These are phyloP conservation scores for Catharus minimus DNA, from an alignment of 2,113 vertebrate species.

Conservation along the genomic window DNA sequence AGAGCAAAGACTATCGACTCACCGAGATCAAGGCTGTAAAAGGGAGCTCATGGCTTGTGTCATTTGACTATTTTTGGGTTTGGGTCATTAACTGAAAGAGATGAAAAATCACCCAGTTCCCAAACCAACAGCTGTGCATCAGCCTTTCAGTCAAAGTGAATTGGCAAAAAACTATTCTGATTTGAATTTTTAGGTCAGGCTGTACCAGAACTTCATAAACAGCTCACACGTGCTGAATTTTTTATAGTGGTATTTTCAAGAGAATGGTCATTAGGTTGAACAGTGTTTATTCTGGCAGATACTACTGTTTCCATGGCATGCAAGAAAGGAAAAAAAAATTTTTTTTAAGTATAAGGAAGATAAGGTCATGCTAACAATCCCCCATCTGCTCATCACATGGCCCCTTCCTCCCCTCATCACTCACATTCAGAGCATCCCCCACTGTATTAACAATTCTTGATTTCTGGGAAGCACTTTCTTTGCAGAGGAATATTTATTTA, in stretches of 20 bases:
- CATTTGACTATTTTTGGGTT: background rate
- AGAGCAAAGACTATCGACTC: background rate
- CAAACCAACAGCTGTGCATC: conserved; percentile 1
- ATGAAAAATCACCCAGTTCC: conserved; percentile 2
- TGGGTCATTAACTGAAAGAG: background rate
- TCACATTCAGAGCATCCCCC: background rate
- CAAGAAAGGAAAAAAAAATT: background rate
- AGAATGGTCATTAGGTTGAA: conserved; percentile 45
- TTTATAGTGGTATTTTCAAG: conserved; percentile 57
- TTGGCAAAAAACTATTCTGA: conserved; percentile 42
- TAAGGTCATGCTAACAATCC: background rate
- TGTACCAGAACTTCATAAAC: conserved; percentile 45
- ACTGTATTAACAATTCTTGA: background rate
- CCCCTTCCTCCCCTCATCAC: background rate
- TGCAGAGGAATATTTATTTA: background rate
- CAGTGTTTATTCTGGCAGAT: conserved; percentile 46
- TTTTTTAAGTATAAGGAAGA: background rate
- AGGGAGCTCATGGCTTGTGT: background rate
- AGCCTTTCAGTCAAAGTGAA: conserved; percentile 15
- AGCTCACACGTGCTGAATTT: conserved; percentile 37
- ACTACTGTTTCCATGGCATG: conserved; percentile 38
- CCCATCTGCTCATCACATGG: background rate
- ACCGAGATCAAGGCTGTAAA: background rate
- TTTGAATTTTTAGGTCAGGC: conserved; percentile 55
- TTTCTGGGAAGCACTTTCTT: background rate